Percentiles rank a stretch among this genome's conserved stretches.
Evolutionary conservation across 1,140 invertebrate genomes (phyloP).

Genomic region (Diabrotica virgifera): DNA sequence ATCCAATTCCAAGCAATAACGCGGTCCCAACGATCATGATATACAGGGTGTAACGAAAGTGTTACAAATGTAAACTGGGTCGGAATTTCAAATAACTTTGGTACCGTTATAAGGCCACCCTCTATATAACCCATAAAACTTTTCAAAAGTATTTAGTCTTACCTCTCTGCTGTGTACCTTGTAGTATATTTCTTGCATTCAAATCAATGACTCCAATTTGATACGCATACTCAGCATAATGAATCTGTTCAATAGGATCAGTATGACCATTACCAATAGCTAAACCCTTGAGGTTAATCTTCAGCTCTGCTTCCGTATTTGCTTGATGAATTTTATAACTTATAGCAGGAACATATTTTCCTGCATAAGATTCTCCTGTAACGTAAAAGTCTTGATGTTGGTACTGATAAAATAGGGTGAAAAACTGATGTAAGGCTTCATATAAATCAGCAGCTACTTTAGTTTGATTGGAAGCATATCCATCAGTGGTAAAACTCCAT

Average conservation of each 20-base stretch:
- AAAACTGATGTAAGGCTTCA: slow-evolving; percentile 65
- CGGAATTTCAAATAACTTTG: too few relatives aligned
- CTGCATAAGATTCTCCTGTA: slow-evolving; percentile 82
- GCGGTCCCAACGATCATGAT: too few relatives aligned
- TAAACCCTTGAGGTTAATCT: slow-evolving; percentile 69
- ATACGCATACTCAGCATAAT: slow-evolving; percentile 64
- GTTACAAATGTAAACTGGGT: too few relatives aligned
- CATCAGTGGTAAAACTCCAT: slow-evolving; percentile 67
- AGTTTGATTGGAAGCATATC: slow-evolving; percentile 62
- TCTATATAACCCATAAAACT: too few relatives aligned
- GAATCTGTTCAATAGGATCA: slow-evolving; percentile 65
- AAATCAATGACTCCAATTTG: slow-evolving; percentile 71
- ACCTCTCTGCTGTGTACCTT: not conserved
- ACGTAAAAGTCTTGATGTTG: slow-evolving; percentile 67
- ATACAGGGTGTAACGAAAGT: too few relatives aligned
- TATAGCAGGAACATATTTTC: slow-evolving; percentile 76
- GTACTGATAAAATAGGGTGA: slow-evolving; percentile 66
- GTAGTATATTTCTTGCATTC: slow-evolving; percentile 55
- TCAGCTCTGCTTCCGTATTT: slow-evolving; percentile 55
- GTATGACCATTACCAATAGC: slow-evolving; percentile 81
- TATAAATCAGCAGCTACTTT: slow-evolving; percentile 64
- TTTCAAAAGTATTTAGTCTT: too few relatives aligned
- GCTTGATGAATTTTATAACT: slow-evolving; percentile 66
- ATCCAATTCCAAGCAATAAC: too few relatives aligned
- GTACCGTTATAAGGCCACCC: too few relatives aligned